Conservation (phyloP, 2,888 invertebrate species). For the Cataglyphis rosenhaueri region DNA sequence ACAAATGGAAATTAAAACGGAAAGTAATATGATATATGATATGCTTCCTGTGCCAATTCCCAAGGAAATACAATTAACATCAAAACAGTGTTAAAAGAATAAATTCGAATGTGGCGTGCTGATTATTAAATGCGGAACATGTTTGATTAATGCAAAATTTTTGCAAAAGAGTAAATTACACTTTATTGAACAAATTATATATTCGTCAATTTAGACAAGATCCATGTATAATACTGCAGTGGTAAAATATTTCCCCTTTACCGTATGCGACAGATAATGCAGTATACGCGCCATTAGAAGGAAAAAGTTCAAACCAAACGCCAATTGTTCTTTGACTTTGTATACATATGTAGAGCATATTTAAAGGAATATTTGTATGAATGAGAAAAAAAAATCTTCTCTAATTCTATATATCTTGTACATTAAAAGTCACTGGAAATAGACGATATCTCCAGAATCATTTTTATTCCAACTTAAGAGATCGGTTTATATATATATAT, state of each 20-base stretch:
- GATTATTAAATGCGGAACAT: background rate
- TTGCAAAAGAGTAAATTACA: constrained; percentile 13
- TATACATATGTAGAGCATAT: constrained; percentile 51
- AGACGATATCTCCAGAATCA: constrained; percentile 5
- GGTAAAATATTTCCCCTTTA: constrained; percentile 18
- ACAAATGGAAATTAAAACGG: constrained; percentile 16
- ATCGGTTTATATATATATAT: constrained; percentile 5
- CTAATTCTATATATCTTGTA: constrained; percentile 33
- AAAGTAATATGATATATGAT: background rate
- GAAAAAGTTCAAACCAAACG: constrained; percentile 29
- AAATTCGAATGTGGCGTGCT: background rate
- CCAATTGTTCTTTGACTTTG: constrained; percentile 34
- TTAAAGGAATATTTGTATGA: constrained; percentile 41
- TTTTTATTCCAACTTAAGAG: constrained; percentile 34
- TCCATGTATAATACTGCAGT: constrained; percentile 9
- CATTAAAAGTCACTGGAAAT: constrained; percentile 24
- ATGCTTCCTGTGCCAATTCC: constrained; percentile 26
- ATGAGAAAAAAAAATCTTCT: constrained; percentile 22
- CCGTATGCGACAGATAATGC: constrained; percentile 14
- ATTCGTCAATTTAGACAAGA: background rate
- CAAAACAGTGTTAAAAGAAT: constrained; percentile 31
- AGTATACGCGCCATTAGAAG: background rate
- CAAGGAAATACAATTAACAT: constrained; percentile 2
- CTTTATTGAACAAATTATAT: constrained; percentile 6
- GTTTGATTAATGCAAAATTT: constrained; percentile 10